Conservation (phyloP, 2,113 vertebrate genomes). For the Alexandromys fortis region DNA sequence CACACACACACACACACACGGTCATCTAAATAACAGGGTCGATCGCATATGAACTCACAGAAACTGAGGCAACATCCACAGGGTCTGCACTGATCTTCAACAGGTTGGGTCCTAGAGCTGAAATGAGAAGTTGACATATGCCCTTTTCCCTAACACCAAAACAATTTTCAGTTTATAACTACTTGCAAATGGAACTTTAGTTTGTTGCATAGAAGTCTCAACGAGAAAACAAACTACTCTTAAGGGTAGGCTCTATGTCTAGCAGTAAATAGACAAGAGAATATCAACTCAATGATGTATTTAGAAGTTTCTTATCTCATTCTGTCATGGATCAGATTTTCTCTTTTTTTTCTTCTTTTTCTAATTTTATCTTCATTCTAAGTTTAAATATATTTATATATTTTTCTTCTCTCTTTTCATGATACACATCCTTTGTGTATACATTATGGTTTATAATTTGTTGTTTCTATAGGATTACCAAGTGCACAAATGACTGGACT, state of each 20-base stretch:
- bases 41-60: not conserved
- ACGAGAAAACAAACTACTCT: not conserved
- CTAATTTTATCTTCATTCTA: not conserved
- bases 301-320: not conserved
- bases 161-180: not conserved
- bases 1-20: no score
- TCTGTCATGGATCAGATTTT: not conserved
- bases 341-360: not conserved
- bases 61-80: not conserved
- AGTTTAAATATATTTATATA: not conserved
- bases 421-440: not conserved
- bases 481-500: not conserved
- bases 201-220: not conserved
- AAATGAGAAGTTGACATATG: not conserved
- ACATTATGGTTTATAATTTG: not conserved
- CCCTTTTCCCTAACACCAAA: no score
- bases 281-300: not conserved
- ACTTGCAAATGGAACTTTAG: not conserved
- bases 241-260: no score
- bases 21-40: not conserved
- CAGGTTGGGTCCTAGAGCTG: not conserved
- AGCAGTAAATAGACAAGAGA: not conserved
- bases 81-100: not conserved
- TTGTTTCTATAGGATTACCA: not conserved
- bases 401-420: not conserved